A percentile compares a stretch with the other conserved stretches of the same genome.
Evolutionary conservation across 2,888 invertebrate genomes (phyloP).

Genomic region (Polymixis flavicincta): DNA sequence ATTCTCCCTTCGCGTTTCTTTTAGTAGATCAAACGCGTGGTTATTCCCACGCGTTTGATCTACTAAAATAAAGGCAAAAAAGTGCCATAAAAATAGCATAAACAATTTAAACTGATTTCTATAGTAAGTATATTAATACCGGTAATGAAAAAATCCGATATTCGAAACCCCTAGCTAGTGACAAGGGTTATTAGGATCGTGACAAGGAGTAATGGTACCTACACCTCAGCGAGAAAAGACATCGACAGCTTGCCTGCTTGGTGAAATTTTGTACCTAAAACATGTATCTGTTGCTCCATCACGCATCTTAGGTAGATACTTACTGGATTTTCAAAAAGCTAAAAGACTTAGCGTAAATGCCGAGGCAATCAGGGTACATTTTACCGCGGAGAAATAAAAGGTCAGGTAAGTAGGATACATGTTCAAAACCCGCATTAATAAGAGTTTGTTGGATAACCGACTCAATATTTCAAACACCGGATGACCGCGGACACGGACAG

Average conservation of each 20-base stretch:
- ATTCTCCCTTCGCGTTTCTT: too few species aligned
- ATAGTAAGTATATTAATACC: too few species aligned
- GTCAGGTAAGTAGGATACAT: background rate
- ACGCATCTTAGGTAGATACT: too few species aligned
- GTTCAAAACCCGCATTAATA: background rate
- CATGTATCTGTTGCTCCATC: background rate
- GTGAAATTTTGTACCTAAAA: slow-evolving; percentile 10
- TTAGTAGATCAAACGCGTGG: too few species aligned
- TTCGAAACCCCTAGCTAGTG: slow-evolving; percentile 3
- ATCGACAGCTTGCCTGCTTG: background rate
- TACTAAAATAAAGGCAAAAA: too few species aligned
- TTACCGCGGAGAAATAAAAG: background rate
- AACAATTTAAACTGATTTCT: too few species aligned
- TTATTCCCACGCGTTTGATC: too few species aligned
- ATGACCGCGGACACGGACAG: background rate
- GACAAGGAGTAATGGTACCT: slow-evolving; percentile 24
- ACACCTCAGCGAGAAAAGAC: slow-evolving; percentile 21
- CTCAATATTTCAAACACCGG: background rate
- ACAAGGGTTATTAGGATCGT: slow-evolving; percentile 31
- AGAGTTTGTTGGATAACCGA: background rate
- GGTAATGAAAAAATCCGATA: too few species aligned
- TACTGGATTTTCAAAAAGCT: slow-evolving; percentile 1
- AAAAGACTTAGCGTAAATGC: background rate
- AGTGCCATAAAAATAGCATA: too few species aligned
- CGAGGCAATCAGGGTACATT: background rate